Evolutionary conservation across 2,797 vertebrate genomes (phyloP).

Genomic region (Lophotriccus pileatus): DNA sequence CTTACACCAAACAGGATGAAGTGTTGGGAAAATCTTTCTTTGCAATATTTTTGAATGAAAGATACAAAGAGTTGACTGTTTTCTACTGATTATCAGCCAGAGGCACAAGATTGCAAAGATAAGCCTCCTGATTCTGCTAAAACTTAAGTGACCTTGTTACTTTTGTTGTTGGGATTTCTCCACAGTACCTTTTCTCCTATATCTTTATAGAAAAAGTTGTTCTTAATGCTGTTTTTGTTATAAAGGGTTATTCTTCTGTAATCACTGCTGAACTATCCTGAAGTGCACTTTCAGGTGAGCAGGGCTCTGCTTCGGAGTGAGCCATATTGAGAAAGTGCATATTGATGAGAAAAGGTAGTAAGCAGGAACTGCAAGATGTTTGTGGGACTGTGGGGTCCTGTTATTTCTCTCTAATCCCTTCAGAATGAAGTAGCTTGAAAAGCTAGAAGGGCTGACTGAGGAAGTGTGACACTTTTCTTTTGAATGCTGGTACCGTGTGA

Average conservation of each 20-base stretch:
- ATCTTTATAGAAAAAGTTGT: background rate
- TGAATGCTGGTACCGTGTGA: background rate
- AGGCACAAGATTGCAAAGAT: background rate
- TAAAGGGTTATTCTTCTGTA: background rate
- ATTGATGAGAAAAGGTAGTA: background rate
- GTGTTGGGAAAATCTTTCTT: background rate
- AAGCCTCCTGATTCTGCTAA: background rate
- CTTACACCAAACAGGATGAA: background rate
- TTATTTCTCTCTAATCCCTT: background rate
- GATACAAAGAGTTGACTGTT: background rate
- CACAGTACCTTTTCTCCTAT: background rate
- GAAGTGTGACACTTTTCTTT: background rate
- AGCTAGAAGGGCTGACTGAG: background rate
- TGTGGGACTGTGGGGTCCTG: accelerated
- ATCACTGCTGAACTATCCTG: background rate
- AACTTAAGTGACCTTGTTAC: background rate
- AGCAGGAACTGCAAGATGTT: background rate
- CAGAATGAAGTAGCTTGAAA: background rate
- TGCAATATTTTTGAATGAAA: background rate
- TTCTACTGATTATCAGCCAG: background rate
- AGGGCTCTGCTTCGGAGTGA: background rate
- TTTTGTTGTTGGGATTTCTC: background rate
- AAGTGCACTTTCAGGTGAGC: background rate
- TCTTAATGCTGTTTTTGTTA: background rate
- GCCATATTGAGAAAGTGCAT: background rate